Base-by-base conservation (phyloP, 1,140 invertebrate genomes). In the Caenorhabditis brenneri region DNA sequence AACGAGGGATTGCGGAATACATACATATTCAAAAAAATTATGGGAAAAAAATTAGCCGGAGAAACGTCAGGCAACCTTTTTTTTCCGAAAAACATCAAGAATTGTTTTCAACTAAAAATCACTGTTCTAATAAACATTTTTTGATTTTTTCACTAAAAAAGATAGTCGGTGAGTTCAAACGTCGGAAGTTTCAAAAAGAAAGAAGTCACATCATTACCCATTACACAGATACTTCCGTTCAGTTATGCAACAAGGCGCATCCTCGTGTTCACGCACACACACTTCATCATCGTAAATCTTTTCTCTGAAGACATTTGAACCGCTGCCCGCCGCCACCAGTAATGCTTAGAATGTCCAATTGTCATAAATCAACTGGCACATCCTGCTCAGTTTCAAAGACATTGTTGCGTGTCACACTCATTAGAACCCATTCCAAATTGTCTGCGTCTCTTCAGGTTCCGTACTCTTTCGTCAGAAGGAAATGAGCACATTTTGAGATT, bases 401-500 rank as follows among this genome's bases (percentile, higher is more conserved):
- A 74, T 74, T 74, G 65, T 74, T 74, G 65, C 65, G 65, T 74
- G 65, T 42, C 65, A 2, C n/a, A 74, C 65, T 74, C 36, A 74
- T 74, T 74, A 74, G 65, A 42, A 74, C 19, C 36, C 36, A 74
- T 31, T 65, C 46, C 15, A 10, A 31, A 22, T 10, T 3, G n/a
- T 74, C 16, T 74, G 65, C 65, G 65, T 74, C 65, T 74, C 65
- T 74, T 12, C 9, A 22, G 9, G 9, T 24, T 24, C 5, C 22
- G 3, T n/a, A 10, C 33, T 74, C 31, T 31, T 24, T 74, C 65
- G n/a, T 65, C 31, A 16, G 53, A 29, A 31, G 65, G 65, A 74
- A 74, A 74, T 46, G 65, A 74, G 65, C 65, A 42, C 65, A 42
- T 74, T 74, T 42, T 74, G 65, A 74, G 65, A 74, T 74, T 74